These are phyloP conservation scores for Mactra quadrangularis DNA, from an alignment of 1,140 invertebrate genomes.

Conservation along the genomic window DNA sequence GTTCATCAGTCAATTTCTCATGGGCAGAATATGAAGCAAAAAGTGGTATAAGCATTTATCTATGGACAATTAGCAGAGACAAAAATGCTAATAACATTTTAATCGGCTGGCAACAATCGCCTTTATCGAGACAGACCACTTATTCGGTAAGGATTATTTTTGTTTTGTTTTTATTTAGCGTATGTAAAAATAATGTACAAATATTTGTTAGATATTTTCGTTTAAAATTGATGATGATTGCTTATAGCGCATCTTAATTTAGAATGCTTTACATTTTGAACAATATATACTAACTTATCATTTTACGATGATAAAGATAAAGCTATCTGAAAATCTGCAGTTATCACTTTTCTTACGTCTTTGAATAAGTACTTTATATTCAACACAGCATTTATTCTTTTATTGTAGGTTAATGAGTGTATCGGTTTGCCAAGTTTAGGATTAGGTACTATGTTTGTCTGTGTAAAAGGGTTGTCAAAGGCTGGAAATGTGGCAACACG, in stretches of 20 bases:
- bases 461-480: constrained; percentile 18
- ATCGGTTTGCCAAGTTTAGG: constrained; percentile 13
- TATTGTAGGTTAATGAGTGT: constrained; percentile 30
- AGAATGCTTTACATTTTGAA: too few relatives aligned
- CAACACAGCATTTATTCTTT: too few relatives aligned
- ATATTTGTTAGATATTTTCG: too few relatives aligned
- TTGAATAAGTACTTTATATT: too few relatives aligned
- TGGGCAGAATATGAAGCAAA: constrained; percentile 1
- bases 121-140: neutral
- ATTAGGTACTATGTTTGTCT: neutral
- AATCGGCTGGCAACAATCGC: neutral
- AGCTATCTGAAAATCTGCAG: too few relatives aligned
- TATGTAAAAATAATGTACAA: neutral
- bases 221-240: too few relatives aligned
- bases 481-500: neutral
- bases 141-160: constrained; percentile 19
- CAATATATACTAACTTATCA: too few relatives aligned
- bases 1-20: neutral
- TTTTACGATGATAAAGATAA: too few relatives aligned
- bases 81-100: neutral
- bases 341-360: too few relatives aligned
- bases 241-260: too few relatives aligned
- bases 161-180: too few relatives aligned
- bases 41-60: neutral
- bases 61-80: constrained; percentile 30